Percentiles rank a stretch among this genome's conserved stretches.
Conservation (phyloP, 2,797 vertebrate genomes). For the Poecilia velifera region DNA sequence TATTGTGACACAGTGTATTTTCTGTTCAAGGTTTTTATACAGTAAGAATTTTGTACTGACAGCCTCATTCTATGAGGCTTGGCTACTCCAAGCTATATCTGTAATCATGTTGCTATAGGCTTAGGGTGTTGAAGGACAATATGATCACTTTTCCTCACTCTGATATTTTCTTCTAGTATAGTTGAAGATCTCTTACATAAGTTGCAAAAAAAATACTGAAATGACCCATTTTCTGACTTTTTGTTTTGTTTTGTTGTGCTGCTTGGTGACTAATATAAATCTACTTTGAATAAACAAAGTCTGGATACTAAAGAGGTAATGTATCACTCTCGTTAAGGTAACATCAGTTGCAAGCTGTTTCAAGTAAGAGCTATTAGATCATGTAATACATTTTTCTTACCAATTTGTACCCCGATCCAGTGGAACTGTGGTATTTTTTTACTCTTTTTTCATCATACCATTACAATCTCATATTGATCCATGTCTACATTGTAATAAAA, state of each 20-base stretch:
- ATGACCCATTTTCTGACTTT: background rate
- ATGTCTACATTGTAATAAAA: background rate
- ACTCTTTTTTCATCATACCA: background rate
- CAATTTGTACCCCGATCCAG: background rate
- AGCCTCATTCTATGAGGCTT: no score
- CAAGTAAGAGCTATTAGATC: background rate
- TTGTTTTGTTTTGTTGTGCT: background rate
- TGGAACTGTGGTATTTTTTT: background rate
- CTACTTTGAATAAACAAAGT: background rate
- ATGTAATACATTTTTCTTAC: background rate
- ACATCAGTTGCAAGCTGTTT: background rate
- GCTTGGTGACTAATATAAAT: background rate
- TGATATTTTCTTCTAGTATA: no score
- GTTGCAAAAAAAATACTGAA: background rate
- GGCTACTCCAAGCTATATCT: no score
- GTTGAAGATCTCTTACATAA: no score
- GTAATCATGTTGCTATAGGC: no score
- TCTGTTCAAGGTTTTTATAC: background rate
- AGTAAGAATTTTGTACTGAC: background rate
- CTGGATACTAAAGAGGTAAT: background rate
- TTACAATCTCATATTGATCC: background rate
- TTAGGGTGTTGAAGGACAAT: no score
- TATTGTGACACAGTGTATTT: background rate
- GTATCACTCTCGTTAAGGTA: background rate
- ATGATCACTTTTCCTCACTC: no score